These are phyloP conservation scores for Dichetophora obliterata DNA, from an alignment of 2,888 invertebrate genomes.

Conservation along the genomic window DNA sequence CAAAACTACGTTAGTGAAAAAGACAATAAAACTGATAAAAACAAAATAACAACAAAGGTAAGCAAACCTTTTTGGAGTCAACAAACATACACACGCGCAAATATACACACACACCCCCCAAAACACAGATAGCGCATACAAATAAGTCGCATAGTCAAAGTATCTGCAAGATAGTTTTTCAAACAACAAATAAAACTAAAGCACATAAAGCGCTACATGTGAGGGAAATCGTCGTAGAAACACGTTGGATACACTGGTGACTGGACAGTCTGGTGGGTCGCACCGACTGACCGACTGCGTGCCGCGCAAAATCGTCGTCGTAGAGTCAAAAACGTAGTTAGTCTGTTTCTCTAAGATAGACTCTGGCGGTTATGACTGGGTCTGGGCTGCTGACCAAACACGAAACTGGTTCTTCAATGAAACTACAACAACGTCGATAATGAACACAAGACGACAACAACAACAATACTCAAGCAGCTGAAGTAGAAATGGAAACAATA, in stretches of 20 bases:
- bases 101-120: neutral
- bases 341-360: too few relatives aligned
- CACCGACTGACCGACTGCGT: conserved; percentile 12
- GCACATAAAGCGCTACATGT: neutral
- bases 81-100: neutral
- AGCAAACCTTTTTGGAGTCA: conserved; percentile 18
- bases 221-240: conserved; percentile 2
- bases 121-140: conserved; percentile 2
- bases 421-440: conserved; percentile 52
- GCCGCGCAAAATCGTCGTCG: conserved; percentile 16
- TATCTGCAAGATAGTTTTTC: conserved; percentile 25
- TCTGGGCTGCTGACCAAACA: conserved; percentile 35
- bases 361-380: neutral
- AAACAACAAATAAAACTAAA: conserved; percentile 7
- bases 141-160: neutral
- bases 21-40: neutral
- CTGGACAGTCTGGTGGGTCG: neutral
- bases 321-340: neutral
- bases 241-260: neutral
- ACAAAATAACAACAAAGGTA: neutral
- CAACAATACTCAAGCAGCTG: neutral
- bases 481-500: conserved; percentile 18
- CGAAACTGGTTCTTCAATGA: conserved; percentile 63
- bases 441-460: conserved; percentile 20
- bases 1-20: neutral